phyloP scores from a whole-genome alignment of 1,140 invertebrate genomes.

The Mesaphorura yosii region DNA sequence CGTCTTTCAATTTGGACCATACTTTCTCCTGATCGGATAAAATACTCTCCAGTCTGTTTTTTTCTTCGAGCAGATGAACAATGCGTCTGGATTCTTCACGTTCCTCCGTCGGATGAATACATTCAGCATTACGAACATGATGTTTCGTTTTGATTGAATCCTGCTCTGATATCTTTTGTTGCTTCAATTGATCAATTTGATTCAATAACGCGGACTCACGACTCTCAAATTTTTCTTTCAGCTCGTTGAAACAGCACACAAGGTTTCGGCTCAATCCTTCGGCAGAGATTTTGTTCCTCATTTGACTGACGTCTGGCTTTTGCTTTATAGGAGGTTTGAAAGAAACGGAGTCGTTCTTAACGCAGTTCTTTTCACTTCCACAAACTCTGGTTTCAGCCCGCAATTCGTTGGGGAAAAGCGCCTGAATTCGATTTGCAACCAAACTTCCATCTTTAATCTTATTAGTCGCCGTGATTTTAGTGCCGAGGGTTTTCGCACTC shows the following conservation, averaged over 20 bases:
- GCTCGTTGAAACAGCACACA: slow-evolving; percentile 17
- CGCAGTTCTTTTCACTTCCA: too few relatives aligned
- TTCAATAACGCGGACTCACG: slow-evolving; percentile 31
- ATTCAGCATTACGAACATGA: too few relatives aligned
- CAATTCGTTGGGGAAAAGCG: slow-evolving; percentile 16
- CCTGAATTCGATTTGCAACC: slow-evolving; percentile 15
- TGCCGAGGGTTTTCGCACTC: slow-evolving; percentile 31
- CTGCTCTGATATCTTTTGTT: too few relatives aligned
- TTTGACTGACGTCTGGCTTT: not conserved
- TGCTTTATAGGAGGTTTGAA: not conserved
- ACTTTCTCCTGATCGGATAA: slow-evolving; percentile 37
- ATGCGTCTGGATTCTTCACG: slow-evolving; percentile 30
- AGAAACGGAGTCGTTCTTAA: too few relatives aligned
- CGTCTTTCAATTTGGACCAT: slow-evolving; percentile 31
- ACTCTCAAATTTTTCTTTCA: too few relatives aligned
- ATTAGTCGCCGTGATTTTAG: slow-evolving; percentile 29
- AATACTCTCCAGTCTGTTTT: slow-evolving; percentile 32
- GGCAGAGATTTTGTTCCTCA: not conserved
- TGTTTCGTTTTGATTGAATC: slow-evolving; percentile 10
- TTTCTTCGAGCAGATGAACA: slow-evolving; percentile 31
- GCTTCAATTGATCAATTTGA: slow-evolving; percentile 28
- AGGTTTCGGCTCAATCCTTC: slow-evolving; percentile 14
- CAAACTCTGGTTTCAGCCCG: too few relatives aligned
- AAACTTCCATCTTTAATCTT: slow-evolving; percentile 3
- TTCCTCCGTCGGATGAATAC: too few relatives aligned